These are phyloP conservation scores for Platynereis dumerilii DNA, from an alignment of 2,888 invertebrate species.

Conservation along the genomic window DNA sequence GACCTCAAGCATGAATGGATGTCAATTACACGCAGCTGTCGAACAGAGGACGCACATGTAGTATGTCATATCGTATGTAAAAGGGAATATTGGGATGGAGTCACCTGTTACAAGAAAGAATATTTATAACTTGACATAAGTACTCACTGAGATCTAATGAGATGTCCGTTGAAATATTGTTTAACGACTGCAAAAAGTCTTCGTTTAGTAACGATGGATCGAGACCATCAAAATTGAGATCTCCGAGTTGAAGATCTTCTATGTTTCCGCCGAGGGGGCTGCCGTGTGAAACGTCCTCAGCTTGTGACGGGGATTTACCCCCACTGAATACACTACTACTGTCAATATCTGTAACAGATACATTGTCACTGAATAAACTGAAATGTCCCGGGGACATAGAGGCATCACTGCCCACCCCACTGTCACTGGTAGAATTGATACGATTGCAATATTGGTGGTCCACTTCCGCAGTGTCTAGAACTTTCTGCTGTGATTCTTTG, in stretches of 20 bases:
- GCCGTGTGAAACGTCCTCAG: background rate
- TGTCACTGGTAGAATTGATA: background rate
- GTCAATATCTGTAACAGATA: too few relatives aligned
- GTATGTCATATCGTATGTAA: too few relatives aligned
- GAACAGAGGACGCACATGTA: too few relatives aligned
- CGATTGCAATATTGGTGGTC: conserved; percentile 1
- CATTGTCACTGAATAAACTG: background rate
- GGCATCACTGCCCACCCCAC: background rate
- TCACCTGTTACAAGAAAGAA: too few relatives aligned
- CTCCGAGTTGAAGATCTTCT: conserved; percentile 1
- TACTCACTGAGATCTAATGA: conserved; percentile 4
- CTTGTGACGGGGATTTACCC: background rate
- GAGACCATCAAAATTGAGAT: background rate
- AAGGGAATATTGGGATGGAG: too few relatives aligned
- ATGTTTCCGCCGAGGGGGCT: conserved; percentile 1
- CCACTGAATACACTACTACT: conserved; percentile 2
- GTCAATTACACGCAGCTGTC: too few relatives aligned
- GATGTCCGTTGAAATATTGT: background rate
- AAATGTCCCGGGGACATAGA: conserved; percentile 1
- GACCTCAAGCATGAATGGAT: too few relatives aligned
- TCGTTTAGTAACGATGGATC: background rate
- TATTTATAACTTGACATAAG: too few relatives aligned
- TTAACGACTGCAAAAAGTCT: background rate
- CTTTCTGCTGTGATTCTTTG: background rate
- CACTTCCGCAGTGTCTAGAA: background rate